Percentiles rank a stretch among this genome's conserved stretches.
These are phyloP conservation scores for Columba livia DNA, from an alignment of 2,113 vertebrate genomes.

Conservation along the genomic window DNA sequence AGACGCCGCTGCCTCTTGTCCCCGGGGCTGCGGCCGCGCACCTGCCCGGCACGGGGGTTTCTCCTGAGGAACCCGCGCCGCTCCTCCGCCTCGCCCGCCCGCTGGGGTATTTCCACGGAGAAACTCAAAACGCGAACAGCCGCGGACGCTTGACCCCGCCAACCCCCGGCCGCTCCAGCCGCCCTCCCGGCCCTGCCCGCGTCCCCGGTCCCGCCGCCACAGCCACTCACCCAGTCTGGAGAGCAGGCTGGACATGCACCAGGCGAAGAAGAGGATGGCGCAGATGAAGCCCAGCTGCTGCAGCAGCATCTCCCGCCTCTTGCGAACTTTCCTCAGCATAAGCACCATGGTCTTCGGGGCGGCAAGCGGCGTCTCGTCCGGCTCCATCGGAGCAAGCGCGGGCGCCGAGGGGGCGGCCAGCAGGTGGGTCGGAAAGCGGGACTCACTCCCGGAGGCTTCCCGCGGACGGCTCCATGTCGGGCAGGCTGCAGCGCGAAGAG, in stretches of 20 bases:
- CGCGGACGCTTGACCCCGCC: background rate
- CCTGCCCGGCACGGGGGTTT: background rate
- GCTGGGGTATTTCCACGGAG: background rate
- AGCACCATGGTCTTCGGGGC: slow-evolving; percentile 2
- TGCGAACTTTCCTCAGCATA: slow-evolving; percentile 89
- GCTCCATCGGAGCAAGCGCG: slow-evolving; percentile 36
- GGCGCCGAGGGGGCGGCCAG: background rate
- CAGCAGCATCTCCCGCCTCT: slow-evolving; percentile 90
- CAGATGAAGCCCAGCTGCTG: slow-evolving; percentile 92
- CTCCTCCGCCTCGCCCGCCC: background rate
- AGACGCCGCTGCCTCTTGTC: background rate
- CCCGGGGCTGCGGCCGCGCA: background rate
- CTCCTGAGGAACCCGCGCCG: background rate
- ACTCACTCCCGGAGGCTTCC: slow-evolving; percentile 6
- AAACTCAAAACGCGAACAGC: background rate
- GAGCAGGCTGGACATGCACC: slow-evolving; percentile 85
- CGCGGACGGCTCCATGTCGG: slow-evolving; percentile 45
- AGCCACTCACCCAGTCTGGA: slow-evolving; percentile 86
- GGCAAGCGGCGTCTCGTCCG: background rate
- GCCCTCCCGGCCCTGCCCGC: background rate
- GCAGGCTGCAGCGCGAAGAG: background rate
- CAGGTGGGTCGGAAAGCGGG: background rate
- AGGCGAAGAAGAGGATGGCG: slow-evolving; percentile 87
- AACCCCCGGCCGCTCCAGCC: background rate
- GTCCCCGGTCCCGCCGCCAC: background rate